phyloP scores from a whole-genome alignment of 2,113 vertebrate genomes.

The Lamprologus callipterus region DNA sequence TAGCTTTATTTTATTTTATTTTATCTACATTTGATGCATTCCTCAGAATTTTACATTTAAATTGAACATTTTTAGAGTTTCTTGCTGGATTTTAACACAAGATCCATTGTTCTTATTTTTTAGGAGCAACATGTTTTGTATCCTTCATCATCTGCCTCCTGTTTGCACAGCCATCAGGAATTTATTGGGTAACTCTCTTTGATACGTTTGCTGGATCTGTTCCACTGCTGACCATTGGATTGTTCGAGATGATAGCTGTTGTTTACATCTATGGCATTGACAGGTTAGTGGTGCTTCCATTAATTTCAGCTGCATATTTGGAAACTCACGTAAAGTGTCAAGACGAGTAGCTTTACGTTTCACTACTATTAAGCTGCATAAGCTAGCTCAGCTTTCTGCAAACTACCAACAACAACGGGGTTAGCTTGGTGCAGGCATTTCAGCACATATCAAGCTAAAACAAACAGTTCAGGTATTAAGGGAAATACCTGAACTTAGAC shows the following conservation, averaged over 20 bases:
- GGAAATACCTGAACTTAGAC: background rate
- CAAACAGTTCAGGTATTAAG: background rate
- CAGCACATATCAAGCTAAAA: background rate
- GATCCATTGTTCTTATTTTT: background rate
- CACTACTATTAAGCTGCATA: background rate
- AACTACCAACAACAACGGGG: background rate
- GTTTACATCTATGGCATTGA: slow-evolving; percentile 86
- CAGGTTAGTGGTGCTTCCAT: slow-evolving; percentile 27
- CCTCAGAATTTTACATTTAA: background rate
- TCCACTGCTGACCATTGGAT: slow-evolving; percentile 82
- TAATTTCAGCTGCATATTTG: background rate
- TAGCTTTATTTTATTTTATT: background rate
- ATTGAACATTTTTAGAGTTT: background rate
- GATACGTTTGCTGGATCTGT: slow-evolving; percentile 88
- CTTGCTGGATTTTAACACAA: background rate
- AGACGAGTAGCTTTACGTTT: background rate
- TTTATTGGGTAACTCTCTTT: slow-evolving; percentile 89
- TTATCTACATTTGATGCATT: background rate
- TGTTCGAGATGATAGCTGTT: slow-evolving; percentile 84
- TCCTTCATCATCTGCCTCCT: slow-evolving; percentile 78
- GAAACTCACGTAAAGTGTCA: background rate
- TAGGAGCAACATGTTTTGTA: slow-evolving; percentile 75
- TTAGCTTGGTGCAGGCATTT: background rate
- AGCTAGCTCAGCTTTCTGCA: background rate
- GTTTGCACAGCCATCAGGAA: slow-evolving; percentile 83